A percentile compares a stretch with the other conserved stretches of the same genome.
phyloP scores from a whole-genome alignment of 2,113 vertebrate genomes.

The Monopterus albus region DNA sequence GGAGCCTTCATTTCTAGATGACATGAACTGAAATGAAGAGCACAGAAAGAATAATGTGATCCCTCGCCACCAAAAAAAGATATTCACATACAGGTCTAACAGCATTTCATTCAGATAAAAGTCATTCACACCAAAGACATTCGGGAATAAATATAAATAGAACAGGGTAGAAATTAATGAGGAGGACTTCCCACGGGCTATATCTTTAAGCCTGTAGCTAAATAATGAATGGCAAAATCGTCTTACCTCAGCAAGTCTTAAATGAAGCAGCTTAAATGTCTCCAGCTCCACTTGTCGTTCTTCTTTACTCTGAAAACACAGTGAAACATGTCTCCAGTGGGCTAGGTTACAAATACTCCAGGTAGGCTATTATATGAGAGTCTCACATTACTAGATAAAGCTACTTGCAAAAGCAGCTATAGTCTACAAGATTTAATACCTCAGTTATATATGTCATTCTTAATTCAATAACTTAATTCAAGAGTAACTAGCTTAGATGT shows the following conservation, averaged over 20 bases:
- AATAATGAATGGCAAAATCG: constrained; percentile 10
- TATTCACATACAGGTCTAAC: too few species aligned
- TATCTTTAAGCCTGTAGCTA: background rate
- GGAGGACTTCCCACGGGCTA: too few species aligned
- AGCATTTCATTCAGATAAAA: background rate
- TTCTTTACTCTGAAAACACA: constrained; percentile 83
- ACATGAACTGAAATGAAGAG: background rate
- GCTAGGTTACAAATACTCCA: background rate
- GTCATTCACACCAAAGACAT: background rate
- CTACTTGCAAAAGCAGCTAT: too few species aligned
- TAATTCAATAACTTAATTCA: constrained; percentile 65
- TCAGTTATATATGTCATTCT: background rate
- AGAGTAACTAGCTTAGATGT: too few species aligned
- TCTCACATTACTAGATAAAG: too few species aligned
- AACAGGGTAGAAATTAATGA: background rate
- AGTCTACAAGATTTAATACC: too few species aligned
- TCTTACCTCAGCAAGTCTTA: constrained; percentile 84
- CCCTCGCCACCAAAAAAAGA: too few species aligned
- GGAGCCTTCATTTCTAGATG: background rate
- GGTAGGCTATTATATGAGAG: too few species aligned
- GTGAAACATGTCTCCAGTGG: background rate
- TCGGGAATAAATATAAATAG: background rate
- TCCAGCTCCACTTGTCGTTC: constrained; percentile 87
- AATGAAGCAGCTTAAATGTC: constrained; percentile 87
- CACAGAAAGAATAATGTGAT: too few species aligned